Evolutionary conservation across 2,888 invertebrate genomes (phyloP), one percentile per base, ranked within the genome.

Genomic region (Lasioglossum oenotherae): DNA sequence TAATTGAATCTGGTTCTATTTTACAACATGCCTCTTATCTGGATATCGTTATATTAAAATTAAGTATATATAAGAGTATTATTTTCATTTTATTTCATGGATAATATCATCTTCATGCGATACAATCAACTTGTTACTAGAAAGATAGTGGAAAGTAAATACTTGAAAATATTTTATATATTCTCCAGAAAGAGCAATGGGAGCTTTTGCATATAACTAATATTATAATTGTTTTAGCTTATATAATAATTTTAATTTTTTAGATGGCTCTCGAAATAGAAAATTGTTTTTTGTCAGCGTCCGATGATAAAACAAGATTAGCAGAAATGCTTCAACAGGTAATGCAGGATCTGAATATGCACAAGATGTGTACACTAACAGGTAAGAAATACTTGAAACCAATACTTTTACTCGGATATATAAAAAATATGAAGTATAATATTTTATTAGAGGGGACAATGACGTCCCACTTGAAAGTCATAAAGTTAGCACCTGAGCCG

Each of bases 401-500:
- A 72, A 79, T 77, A 67, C 49, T 49, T 35, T 77, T 49, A n/a
- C 10, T 35, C 27, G 74, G 8, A 57, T 97, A 97, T 64, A 97
- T 97, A 23, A 95, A 97, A 87, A 97, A 97, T 81, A 96, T 97
- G 97, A 92, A 95, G 57, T 41, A 19, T 64, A 75, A 81, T 82
- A 72, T 89, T 82, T 82, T 89, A 46, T 78, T 88, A 97, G 98
- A 98, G 95, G 98, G 98, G 78, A 98, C 98, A 86, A 98, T 98
- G 90, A 98, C 98, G 27, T 98, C 99, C 90, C 98, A 99, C 95
- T 96, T 99, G 82, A 98, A 99, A 96, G 98, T 99, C 57, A 97
- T 98, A 4, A 97, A 97, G 91, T 96, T 98, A 27, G 97, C 98
- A 81, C 97, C 97, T 19, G 98, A 98, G 94, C 99, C 99, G 0